Evolutionary conservation across 2,888 invertebrate genomes (phyloP).

Genomic region (Hipparchia semele): DNA sequence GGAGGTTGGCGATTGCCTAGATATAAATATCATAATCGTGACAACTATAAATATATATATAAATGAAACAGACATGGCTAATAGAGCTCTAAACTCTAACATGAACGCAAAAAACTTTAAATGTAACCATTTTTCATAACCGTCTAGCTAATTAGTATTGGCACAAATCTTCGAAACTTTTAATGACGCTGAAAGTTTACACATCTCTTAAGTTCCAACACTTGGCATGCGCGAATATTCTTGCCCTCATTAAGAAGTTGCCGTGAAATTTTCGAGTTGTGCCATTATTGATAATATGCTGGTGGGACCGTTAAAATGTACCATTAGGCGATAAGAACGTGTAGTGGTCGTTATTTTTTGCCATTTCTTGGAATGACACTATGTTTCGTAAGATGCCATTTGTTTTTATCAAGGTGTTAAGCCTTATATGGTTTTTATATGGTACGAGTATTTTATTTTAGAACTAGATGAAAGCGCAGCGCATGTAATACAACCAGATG

Average conservation of each 20-base stretch:
- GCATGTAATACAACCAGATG: no score
- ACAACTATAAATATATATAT: background rate
- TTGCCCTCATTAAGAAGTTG: constrained; percentile 78
- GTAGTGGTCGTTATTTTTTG: constrained; percentile 32
- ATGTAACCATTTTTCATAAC: constrained; percentile 50
- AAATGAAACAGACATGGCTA: background rate
- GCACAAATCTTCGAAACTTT: constrained; percentile 80
- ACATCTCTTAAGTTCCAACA: constrained; percentile 72
- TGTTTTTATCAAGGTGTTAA: background rate
- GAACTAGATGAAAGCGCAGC: no score
- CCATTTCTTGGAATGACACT: background rate
- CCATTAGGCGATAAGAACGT: constrained; percentile 34
- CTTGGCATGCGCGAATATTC: constrained; percentile 69
- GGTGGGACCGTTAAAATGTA: constrained; percentile 37
- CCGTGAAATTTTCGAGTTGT: constrained; percentile 67
- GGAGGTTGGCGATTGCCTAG: no score
- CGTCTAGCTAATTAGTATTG: constrained; percentile 77
- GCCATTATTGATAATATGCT: constrained; percentile 68
- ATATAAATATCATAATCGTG: no score
- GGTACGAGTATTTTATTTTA: no score
- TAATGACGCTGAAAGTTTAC: constrained; percentile 80
- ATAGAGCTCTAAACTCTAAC: background rate
- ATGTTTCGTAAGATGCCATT: background rate
- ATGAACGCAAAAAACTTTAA: constrained; percentile 22
- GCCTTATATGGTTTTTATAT: background rate